Percentiles rank a stretch among this genome's conserved stretches.
phyloP scores from a whole-genome alignment of 2,888 invertebrate species.

The Gortyna flavago region DNA sequence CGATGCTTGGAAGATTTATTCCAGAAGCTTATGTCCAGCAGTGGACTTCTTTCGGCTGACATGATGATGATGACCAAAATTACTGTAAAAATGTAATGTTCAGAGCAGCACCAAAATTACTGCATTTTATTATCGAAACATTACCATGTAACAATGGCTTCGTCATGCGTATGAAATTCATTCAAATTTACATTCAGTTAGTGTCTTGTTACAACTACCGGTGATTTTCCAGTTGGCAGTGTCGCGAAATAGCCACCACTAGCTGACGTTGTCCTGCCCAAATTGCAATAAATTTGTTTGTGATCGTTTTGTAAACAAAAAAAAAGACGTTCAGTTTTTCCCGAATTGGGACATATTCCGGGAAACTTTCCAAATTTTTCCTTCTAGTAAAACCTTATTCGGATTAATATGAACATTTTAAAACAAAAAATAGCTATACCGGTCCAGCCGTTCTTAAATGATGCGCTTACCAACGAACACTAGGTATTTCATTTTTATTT shows the following conservation, averaged over 20 bases:
- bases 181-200: slow-evolving; percentile 59
- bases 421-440: no score
- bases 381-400: neutral
- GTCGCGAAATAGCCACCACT: slow-evolving; percentile 1
- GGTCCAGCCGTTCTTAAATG: no score
- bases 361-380: neutral
- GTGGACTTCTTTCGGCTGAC: no score
- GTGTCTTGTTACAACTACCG: slow-evolving; percentile 42
- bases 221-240: slow-evolving; percentile 26
- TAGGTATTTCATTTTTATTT: no score
- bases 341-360: neutral
- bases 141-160: slow-evolving; percentile 57
- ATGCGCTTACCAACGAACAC: no score
- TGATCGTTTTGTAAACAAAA: neutral
- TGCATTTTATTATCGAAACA: slow-evolving; percentile 9
- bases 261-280: neutral
- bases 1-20: no score
- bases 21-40: no score
- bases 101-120: neutral
- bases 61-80: no score
- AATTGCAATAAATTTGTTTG: neutral
- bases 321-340: accelerated
- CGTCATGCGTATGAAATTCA: slow-evolving; percentile 53
- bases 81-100: neutral
- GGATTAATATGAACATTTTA: neutral